A percentile compares a stretch with the other conserved stretches of the same genome.
Conservation (phyloP, 2,888 invertebrate species). For the Emesis furor region DNA sequence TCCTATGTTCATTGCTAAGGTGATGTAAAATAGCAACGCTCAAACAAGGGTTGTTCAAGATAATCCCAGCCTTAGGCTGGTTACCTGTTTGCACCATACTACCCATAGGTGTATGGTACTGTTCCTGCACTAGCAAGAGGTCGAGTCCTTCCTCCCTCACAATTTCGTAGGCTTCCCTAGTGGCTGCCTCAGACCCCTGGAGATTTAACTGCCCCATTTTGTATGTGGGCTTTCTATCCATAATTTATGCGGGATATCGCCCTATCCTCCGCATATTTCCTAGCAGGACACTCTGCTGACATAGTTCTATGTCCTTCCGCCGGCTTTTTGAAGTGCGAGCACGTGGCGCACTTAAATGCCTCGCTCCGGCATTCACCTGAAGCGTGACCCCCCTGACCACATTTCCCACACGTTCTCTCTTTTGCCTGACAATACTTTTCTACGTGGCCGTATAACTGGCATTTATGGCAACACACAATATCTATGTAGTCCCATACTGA, state of each 20-base stretch:
- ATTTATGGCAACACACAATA: conserved; percentile 72
- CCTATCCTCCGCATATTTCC: neutral
- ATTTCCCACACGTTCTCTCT: conserved; percentile 77
- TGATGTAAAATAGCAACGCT: neutral
- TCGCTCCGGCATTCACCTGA: neutral
- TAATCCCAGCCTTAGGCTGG: conserved; percentile 6
- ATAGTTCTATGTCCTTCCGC: neutral
- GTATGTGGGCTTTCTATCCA: neutral
- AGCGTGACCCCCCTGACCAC: conserved; percentile 22
- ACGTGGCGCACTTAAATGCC: neutral
- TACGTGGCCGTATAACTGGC: conserved; percentile 79
- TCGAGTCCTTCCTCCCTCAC: neutral
- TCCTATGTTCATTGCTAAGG: neutral
- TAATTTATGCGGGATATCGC: neutral
- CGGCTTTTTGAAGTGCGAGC: neutral
- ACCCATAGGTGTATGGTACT: neutral
- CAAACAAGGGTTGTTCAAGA: neutral
- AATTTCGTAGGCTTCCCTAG: neutral
- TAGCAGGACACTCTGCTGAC: neutral
- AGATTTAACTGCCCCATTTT: neutral
- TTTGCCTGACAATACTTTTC: conserved; percentile 78
- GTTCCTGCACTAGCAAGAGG: neutral
- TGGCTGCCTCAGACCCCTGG: neutral
- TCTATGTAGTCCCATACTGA: conserved; percentile 81
- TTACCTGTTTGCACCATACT: neutral